These are phyloP conservation scores for Spea bombifrons DNA, from an alignment of 2,113 vertebrate genomes.

Conservation along the genomic window DNA sequence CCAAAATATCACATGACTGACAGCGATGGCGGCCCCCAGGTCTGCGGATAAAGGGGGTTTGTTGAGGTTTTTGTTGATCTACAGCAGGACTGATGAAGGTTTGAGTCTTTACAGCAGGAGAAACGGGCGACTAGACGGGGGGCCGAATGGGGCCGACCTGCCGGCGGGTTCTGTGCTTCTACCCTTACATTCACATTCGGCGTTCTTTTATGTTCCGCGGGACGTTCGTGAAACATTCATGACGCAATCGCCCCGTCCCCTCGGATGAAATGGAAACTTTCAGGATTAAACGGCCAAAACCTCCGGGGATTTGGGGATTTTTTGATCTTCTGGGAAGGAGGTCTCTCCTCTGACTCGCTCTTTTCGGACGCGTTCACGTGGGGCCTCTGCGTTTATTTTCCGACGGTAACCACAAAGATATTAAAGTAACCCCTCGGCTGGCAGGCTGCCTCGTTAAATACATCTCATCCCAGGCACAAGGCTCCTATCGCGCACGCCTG, in stretches of 20 bases:
- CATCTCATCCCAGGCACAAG: constrained; percentile 6
- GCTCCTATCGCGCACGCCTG: constrained; percentile 11
- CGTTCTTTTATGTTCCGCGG: too few relatives aligned
- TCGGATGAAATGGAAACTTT: not conserved
- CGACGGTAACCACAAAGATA: constrained; percentile 35
- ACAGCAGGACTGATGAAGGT: too few relatives aligned
- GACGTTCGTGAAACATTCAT: constrained; percentile 1
- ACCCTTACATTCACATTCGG: too few relatives aligned
- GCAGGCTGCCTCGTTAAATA: constrained; percentile 38
- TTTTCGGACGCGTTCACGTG: not conserved
- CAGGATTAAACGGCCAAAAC: not conserved
- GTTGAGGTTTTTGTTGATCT: too few relatives aligned
- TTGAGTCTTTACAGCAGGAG: too few relatives aligned
- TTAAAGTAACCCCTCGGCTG: constrained; percentile 36
- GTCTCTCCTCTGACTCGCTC: not conserved
- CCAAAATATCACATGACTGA: too few relatives aligned
- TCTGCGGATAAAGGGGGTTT: too few relatives aligned
- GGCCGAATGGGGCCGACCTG: too few relatives aligned
- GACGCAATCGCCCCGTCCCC: constrained; percentile 8
- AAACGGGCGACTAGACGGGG: too few relatives aligned
- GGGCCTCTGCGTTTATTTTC: constrained; percentile 32
- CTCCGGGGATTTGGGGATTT: not conserved
- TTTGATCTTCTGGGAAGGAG: constrained; percentile 26
- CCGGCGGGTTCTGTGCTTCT: too few relatives aligned
- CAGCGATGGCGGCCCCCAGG: too few relatives aligned